Base-by-base conservation (phyloP, 1,140 invertebrate species). In the Brachionus manjavacas region DNA sequence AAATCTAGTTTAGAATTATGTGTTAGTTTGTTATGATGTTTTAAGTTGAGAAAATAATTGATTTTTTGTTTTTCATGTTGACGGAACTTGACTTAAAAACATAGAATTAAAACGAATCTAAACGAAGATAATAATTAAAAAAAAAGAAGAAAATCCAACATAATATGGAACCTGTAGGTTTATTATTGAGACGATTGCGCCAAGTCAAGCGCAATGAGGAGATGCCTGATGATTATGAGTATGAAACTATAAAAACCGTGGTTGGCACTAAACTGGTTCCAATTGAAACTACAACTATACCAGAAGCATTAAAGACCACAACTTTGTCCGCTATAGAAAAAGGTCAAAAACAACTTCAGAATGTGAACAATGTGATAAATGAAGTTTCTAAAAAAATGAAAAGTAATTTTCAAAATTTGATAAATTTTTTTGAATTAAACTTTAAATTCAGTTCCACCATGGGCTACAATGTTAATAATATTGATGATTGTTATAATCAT, bases 401-500 rank as follows among this genome's bases (percentile, higher is more conserved):
- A 64, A 68, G 79, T 81, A 43, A 64, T 4, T 4, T 16, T 68
- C 16, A 16, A 7, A 16, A 41, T 25, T 35, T 41, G 4, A 2
- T 43, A 39, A 43, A 39, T 4, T 20, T 8, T 31, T 23, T 60
- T 23, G 7, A 64, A 28, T 39, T 7, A 11, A 41, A 16, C 64
- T 84, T 72, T 0, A 31, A 16, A 46, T 84, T 52, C n/a, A 84
- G 83, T 84, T 25, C 83, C 83, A 43, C n/a, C 70, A 55, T 84
- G 83, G 83, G 83, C 70, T 2, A 84, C 72, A 14, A 66, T 84
- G 46, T 25, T 84, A 11, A 64, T 84, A 16, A 66, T 76, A 12
- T 41, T 84, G 23, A 60, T 84, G 28, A 64, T 76, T 39, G 41
- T 84, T 55, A 64, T 84, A 20, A 78, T 84, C 28, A 43, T 39